A percentile compares a stretch with the other conserved stretches of the same genome.
These are phyloP conservation scores for Drosophila suboccidentalis DNA, from an alignment of 2,888 invertebrate species.

Conservation along the genomic window DNA sequence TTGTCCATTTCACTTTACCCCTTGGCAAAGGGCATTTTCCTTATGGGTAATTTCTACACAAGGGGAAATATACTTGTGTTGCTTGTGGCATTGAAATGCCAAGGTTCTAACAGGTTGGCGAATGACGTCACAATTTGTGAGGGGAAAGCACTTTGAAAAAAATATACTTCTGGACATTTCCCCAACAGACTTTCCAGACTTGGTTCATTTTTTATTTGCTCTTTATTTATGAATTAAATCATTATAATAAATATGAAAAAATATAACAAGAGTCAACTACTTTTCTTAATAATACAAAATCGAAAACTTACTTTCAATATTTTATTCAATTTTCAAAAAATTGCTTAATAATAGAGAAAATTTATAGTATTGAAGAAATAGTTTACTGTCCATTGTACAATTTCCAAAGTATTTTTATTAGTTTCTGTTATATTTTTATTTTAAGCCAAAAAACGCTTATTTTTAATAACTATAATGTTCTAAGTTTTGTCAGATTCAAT, in stretches of 20 bases:
- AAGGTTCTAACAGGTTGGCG: constrained; percentile 67
- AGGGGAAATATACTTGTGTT: not conserved
- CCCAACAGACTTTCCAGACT: not conserved
- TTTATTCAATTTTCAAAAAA: no score
- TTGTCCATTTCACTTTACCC: constrained; percentile 33
- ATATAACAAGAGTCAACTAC: not conserved
- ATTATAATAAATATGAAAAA: not conserved
- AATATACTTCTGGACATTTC: constrained; percentile 16
- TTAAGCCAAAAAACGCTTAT: no score
- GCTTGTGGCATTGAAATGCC: constrained; percentile 4
- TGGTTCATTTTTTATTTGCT: not conserved
- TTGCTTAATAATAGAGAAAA: not conserved
- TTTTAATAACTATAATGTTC: no score
- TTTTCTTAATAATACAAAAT: no score
- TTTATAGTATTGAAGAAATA: no score
- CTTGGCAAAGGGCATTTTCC: constrained; percentile 25
- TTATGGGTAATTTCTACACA: constrained; percentile 27
- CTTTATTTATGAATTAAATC: not conserved
- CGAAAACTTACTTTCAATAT: no score
- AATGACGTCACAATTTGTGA: constrained; percentile 60
- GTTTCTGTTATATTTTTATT: no score
- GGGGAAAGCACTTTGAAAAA: constrained; percentile 28
- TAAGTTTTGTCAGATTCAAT: no score
- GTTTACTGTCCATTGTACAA: no score
- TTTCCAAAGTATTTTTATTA: no score